phyloP scores from a whole-genome alignment of 2,797 vertebrate genomes.

The Pseudochirops cupreus region DNA sequence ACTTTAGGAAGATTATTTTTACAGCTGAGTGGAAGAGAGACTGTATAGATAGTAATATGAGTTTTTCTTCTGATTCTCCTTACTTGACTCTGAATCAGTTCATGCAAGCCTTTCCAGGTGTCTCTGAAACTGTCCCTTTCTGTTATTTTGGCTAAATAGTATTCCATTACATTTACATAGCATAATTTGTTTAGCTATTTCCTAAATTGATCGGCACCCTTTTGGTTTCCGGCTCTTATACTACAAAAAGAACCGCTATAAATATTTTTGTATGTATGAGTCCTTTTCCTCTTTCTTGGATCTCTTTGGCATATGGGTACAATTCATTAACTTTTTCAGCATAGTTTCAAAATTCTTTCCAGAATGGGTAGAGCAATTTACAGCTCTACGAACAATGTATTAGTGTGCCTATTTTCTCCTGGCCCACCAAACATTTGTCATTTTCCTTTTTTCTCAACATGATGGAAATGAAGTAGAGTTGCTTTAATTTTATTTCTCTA shows the following conservation, averaged over 20 bases:
- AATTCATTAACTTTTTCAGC: background rate
- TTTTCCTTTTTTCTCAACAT: background rate
- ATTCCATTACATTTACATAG: background rate
- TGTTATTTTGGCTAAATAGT: background rate
- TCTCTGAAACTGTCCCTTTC: background rate
- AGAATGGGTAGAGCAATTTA: background rate
- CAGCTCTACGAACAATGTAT: background rate
- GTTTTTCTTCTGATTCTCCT: background rate
- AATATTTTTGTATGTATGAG: background rate
- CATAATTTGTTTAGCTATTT: background rate
- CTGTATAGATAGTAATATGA: background rate
- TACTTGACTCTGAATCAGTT: background rate
- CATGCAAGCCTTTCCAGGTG: background rate
- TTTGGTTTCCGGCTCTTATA: background rate
- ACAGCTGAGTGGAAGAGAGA: background rate
- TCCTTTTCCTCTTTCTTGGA: background rate
- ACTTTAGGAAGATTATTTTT: background rate
- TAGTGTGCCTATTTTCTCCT: background rate
- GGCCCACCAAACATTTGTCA: background rate
- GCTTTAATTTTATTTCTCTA: background rate
- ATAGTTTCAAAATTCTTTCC: background rate
- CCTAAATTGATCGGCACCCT: background rate
- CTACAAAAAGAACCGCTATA: background rate
- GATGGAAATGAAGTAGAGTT: background rate
- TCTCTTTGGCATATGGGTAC: background rate